Evolutionary conservation across 2,888 invertebrate species (phyloP).

Genomic region (Lasius platythorax): DNA sequence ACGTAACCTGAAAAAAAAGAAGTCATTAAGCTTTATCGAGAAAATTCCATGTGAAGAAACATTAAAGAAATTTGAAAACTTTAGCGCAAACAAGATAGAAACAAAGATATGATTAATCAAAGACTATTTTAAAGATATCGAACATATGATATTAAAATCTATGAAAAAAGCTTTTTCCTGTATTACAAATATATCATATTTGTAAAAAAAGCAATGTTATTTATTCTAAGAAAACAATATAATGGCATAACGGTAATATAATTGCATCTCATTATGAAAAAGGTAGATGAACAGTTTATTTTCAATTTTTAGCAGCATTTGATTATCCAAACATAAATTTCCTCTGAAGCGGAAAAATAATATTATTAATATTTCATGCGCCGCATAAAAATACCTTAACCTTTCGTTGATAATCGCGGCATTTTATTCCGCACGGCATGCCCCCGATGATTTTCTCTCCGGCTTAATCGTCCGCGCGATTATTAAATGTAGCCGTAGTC

Average conservation of each 20-base stretch:
- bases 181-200: background rate
- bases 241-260: background rate
- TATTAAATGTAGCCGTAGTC: slow-evolving; percentile 56
- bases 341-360: slow-evolving; percentile 15
- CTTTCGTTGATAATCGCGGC: slow-evolving; percentile 56
- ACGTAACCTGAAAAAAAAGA: background rate
- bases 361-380: slow-evolving; percentile 19
- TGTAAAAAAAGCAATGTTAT: background rate
- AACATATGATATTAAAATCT: background rate
- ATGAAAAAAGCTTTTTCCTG: background rate
- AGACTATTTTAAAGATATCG: background rate
- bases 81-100: background rate
- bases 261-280: background rate
- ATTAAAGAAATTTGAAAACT: background rate
- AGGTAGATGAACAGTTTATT: slow-evolving; percentile 1
- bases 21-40: background rate
- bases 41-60: background rate
- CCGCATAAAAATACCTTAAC: slow-evolving; percentile 27
- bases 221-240: background rate
- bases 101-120: background rate
- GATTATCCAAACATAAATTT: slow-evolving; percentile 40
- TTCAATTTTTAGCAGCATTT: slow-evolving; percentile 39
- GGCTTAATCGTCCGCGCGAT: slow-evolving; percentile 64
- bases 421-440: slow-evolving; percentile 59
- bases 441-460: slow-evolving; percentile 51